Evolutionary conservation across 2,113 vertebrate genomes (phyloP), one percentile per base, ranked within the genome.

Genomic region (Oreochromis spilurus): DNA sequence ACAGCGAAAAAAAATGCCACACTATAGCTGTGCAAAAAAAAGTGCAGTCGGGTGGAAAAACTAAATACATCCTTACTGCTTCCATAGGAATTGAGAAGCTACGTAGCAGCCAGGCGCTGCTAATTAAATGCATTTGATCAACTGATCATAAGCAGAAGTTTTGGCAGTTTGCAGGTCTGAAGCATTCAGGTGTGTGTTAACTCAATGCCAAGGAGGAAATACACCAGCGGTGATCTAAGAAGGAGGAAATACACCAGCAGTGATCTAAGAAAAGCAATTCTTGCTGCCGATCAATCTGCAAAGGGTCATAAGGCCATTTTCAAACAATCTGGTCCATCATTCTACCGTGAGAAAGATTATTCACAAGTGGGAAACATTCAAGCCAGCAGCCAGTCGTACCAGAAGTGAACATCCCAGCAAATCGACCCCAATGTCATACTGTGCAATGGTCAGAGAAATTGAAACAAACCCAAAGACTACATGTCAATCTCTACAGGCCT

Each of bases 401-500:
- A 75, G 67, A 26, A 48, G 5, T 75, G 43, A 48, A 75, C 8
- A 29, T 48, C 40, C 21, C 40, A 72, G 40, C 40, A 45, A 45
- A 45, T 48, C 4, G 2, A 48, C 40, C 40, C 40, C 40, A 48
- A 13, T n/a, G 34, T 38, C 67, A 45, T 14, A 16, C 67, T 45
- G 21, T 29, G 67, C 40, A 29, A 9, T 75, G 21, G 9, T 75
- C 40, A 75, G 67, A 14, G 38, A 0, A 75, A 29, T 3, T 48
- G 70, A 45, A 48, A 48, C 24, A 48, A 75, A 0, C 24, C 40
- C 70, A 72, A 72, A 26, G 24, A 45, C 67, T 48, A 11, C 40
- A 67, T 72, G 14, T 0, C 14, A 2, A 26, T 29, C 67, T 3
- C 65, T 72, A 17, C 21, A 1, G 0, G 21, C 9, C 5, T 48